Evolutionary conservation across 2,113 vertebrate genomes (phyloP), one percentile per base, ranked within the genome.

Genomic region (Gymnocephalus cernua): DNA sequence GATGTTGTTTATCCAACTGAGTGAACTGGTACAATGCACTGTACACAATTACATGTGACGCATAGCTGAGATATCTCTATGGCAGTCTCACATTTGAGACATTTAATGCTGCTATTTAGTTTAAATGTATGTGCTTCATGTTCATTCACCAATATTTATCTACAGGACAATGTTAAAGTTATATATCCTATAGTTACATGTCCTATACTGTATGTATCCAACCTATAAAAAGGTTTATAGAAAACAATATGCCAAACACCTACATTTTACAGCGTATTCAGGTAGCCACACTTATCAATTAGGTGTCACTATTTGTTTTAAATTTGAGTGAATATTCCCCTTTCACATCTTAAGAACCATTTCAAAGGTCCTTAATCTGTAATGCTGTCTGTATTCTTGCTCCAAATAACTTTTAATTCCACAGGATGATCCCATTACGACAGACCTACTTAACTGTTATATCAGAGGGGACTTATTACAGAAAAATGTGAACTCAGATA

Each of bases 361-460:
- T 79, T 72, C 6, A 68, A 27, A 79, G 44, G 25, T 2, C 15
- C 27, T 58, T 12, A 19, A 65, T 62, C 50, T 75, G 27, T 41
- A 27, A 56, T 57, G 64, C 51, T 72, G 65, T 44, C 72, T 63
- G 58, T 7, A 44, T 35, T 62, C 59, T 41, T 50, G 25, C 32
- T 74, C 70, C 57, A 63, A 94, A 94, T 93, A 95, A 91, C 89
- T 74, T 80, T 64, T 91, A 93, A 94, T 93, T 92, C 94, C 92
- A 80, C 73, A 47, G 86, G 89, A 77, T 95, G 86, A 96, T 95
- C 95, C 82, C 75, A 93, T 96, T 96, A 96, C 79, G 62, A 73
- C 80, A 92, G 93, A 92, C 92, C 94, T 88, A 94, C 56, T 95
- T 95, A 90, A 93, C 90, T 74, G 51, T 88, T 94, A 86, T 89